Evolutionary conservation across 1,140 invertebrate genomes (phyloP).

Genomic region (Bombus impatiens): DNA sequence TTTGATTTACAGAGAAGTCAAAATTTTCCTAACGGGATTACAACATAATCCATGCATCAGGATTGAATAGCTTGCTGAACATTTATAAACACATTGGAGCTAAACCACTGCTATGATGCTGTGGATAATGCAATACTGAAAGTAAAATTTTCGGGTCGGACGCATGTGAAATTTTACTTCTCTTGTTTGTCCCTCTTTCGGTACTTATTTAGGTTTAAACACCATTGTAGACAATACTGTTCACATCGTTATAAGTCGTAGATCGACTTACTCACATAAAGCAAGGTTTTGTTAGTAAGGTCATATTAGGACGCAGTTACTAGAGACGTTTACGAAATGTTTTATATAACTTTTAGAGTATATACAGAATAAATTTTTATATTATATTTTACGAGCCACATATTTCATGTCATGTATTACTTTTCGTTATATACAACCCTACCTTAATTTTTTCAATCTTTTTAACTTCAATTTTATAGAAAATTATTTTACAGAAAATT

Average conservation of each 20-base stretch:
- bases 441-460: not conserved
- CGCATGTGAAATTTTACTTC: not conserved
- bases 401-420: too few relatives aligned
- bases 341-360: constrained; percentile 16
- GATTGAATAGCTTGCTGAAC: not conserved
- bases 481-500: not conserved
- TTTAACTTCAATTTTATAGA: not conserved
- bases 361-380: constrained; percentile 36
- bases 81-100: not conserved
- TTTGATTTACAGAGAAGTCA: constrained; percentile 22
- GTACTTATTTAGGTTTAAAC: not conserved
- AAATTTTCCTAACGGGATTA: constrained; percentile 19
- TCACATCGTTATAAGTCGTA: not conserved
- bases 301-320: not conserved
- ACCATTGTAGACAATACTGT: not conserved
- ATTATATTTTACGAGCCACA: not conserved
- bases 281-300: not conserved
- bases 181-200: not conserved
- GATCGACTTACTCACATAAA: not conserved
- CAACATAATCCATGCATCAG: not conserved
- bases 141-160: not conserved
- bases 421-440: not conserved
- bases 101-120: not conserved
- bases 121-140: not conserved
- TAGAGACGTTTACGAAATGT: not conserved